Conservation (phyloP, 2,888 invertebrate species). For the Lottia scabra region DNA sequence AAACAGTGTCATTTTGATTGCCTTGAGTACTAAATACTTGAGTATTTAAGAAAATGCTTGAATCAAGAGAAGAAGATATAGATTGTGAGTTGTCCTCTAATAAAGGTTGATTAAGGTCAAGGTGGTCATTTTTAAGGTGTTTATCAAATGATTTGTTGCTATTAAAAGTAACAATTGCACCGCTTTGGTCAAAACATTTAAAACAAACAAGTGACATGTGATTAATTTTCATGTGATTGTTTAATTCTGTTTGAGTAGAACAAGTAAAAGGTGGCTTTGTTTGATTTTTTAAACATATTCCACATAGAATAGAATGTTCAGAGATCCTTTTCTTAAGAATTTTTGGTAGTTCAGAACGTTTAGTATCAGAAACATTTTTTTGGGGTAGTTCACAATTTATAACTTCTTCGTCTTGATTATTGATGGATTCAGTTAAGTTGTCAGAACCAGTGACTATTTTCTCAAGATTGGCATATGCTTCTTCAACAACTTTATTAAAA, state of each 20-base stretch:
- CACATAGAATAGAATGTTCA: background rate
- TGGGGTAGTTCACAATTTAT: background rate
- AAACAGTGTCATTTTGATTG: background rate
- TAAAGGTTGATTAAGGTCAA: background rate
- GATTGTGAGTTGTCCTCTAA: background rate
- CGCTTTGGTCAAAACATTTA: background rate
- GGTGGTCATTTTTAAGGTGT: background rate
- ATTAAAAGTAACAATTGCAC: background rate
- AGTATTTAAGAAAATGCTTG: background rate
- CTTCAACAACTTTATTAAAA: background rate
- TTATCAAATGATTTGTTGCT: background rate
- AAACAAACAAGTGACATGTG: background rate
- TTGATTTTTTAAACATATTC: background rate
- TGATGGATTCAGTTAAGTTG: background rate
- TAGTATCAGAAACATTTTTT: background rate
- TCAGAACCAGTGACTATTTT: background rate
- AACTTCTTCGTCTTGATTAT: background rate
- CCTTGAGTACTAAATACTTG: background rate
- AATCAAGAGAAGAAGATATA: background rate
- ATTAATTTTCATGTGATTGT: background rate
- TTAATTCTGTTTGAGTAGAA: background rate
- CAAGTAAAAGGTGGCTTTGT: background rate
- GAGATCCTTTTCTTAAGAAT: background rate
- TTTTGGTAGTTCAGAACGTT: background rate
- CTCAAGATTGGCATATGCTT: background rate